phyloP scores from a whole-genome alignment of 1,140 invertebrate species.

The Drosophila erecta region DNA sequence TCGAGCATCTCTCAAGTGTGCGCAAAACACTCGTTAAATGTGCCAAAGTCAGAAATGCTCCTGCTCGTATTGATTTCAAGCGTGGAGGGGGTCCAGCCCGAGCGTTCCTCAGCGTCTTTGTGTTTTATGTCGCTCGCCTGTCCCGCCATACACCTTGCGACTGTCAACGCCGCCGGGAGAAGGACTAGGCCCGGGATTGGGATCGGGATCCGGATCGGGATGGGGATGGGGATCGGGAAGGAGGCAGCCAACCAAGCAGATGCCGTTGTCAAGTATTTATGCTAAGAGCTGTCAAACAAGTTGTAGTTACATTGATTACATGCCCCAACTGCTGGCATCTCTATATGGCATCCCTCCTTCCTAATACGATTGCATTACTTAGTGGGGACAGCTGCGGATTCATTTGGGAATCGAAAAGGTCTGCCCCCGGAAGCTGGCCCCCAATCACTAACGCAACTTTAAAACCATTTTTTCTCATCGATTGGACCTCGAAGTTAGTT shows the following conservation, averaged over 20 bases:
- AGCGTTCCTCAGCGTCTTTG: constrained; percentile 32
- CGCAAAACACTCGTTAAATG: constrained; percentile 80
- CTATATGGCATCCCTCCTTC: constrained; percentile 25
- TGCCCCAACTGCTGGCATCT: constrained; percentile 35
- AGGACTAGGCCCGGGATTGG: constrained; percentile 24
- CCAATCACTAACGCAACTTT: constrained; percentile 33
- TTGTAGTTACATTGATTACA: constrained; percentile 81
- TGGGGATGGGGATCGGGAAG: background rate
- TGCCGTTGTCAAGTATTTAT: constrained; percentile 75
- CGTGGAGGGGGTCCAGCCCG: constrained; percentile 1
- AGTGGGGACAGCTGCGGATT: constrained; percentile 28
- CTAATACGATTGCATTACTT: constrained; percentile 72
- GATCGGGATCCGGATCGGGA: background rate
- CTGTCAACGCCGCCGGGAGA: constrained; percentile 47
- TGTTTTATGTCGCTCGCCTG: constrained; percentile 69
- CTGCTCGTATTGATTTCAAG: constrained; percentile 70
- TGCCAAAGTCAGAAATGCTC: constrained; percentile 78
- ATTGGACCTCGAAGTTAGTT: too few relatives aligned
- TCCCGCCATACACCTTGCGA: constrained; percentile 63
- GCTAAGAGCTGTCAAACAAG: constrained; percentile 83
- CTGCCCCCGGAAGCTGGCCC: background rate
- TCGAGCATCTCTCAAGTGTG: constrained; percentile 56
- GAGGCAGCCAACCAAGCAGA: constrained; percentile 6
- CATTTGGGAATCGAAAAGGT: constrained; percentile 54
- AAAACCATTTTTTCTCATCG: constrained; percentile 19